Base-by-base conservation (phyloP, 2,888 invertebrate genomes). In the Mimas tiliae region DNA sequence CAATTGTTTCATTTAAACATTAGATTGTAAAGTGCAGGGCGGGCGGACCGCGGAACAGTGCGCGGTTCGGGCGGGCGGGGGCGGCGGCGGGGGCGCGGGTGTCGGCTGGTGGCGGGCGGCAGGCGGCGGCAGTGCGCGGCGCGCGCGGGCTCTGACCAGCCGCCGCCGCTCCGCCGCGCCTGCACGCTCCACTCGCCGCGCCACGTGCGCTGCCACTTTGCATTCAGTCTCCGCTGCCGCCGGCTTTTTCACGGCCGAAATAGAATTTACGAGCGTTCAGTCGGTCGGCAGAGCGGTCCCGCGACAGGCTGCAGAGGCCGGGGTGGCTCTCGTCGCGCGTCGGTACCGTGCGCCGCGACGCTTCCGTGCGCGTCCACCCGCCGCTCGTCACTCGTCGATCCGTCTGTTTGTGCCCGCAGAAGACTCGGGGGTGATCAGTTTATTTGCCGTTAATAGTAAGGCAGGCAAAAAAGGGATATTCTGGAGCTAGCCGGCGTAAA, bases 51-150 rank as follows among this genome's bases (percentile, higher is more conserved):
- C 34, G n/a, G 27, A 3, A 38, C 38, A 34, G 38, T 7, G 19
- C 38, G 38, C 16, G 38, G 69, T 34, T 16, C 8, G 69, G 42
- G 38, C 38, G 55, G 69, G 42, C 63, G 48, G 45, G n/a, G n/a
- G n/a, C n/a, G n/a, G 21, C 42, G 42, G 16, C 27, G 27, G 58
- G 58, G 38, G 63, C 68, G 50, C 50, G 50, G 50, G 50, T 19
- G 50, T 16, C 16, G 19, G 50, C 19, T 14, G 69, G 67, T 62
- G 70, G 77, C 65, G 67, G 34, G 58, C 58, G 67, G 73, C 67
- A 71, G 70, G 65, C 71, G 68, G 76, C 81, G 83, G 86, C 90
- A 89, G 90, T 89, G 89, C 86, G 86, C 87, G 89, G 87, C 88
- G 91, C 88, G 89, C 88, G 88, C 85, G 84, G 82, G 82, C 74